Conservation (phyloP, 2,888 invertebrate species). For the Lampropteryx suffumata region DNA sequence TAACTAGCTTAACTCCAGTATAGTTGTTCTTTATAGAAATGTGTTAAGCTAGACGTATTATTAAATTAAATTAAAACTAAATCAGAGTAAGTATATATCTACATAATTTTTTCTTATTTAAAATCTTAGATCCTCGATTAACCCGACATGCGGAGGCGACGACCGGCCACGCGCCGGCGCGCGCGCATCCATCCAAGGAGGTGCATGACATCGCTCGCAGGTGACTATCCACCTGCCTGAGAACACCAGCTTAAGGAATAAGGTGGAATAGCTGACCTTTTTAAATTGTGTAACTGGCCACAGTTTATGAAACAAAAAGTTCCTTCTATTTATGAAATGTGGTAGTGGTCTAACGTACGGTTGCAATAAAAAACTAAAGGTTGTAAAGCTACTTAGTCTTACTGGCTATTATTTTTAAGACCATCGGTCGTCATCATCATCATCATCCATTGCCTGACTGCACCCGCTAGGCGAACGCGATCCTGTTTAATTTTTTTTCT, state of each 20-base stretch:
- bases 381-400: background rate
- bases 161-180: constrained; percentile 67
- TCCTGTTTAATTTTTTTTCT: too few relatives aligned
- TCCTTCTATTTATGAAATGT: constrained; percentile 15
- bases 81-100: constrained; percentile 13
- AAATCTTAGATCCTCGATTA: constrained; percentile 10
- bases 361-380: constrained; percentile 9
- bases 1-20: too few relatives aligned
- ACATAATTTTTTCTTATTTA: constrained; percentile 8
- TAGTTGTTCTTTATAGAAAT: too few relatives aligned
- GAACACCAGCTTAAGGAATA: constrained; percentile 20
- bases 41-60: too few relatives aligned
- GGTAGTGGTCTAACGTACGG: constrained; percentile 5
- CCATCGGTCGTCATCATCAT: too few relatives aligned
- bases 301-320: constrained; percentile 20
- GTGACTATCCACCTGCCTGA: constrained; percentile 48
- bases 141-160: constrained; percentile 39
- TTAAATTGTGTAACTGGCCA: constrained; percentile 35
- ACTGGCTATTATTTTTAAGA: too few relatives aligned
- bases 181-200: constrained; percentile 64
- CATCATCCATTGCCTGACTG: too few relatives aligned
- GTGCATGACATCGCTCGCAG: constrained; percentile 66
- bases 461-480: too few relatives aligned
- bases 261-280: constrained; percentile 48
- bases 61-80: background rate